Base-by-base conservation (phyloP, 2,797 vertebrate genomes). In the Aeoliscus strigatus region DNA sequence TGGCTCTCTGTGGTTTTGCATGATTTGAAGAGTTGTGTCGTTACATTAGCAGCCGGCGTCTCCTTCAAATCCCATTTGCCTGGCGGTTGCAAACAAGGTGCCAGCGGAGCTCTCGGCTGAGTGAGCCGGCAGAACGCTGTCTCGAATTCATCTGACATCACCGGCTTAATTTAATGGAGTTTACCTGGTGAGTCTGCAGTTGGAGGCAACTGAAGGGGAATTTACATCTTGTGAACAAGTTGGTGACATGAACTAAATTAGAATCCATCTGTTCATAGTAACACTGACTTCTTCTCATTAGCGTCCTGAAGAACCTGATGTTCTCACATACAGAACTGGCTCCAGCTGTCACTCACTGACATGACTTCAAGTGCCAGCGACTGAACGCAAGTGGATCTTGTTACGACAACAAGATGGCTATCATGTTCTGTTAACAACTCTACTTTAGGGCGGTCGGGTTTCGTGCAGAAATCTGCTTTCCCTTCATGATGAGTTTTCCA, bases 31-130 rank as follows among this genome's bases (percentile, higher is more conserved):
- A 77, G 66, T 78, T 60, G 40, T 73, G 67, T 69, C 30, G 36
- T 75, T 72, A 71, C 73, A 81, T 78, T 84, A 83, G 63, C 27
- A 23, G 46, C 46, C 14, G 13, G 32, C 57, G 64, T 73, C 55
- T 61, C 60, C 49, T 70, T 54, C 71, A 75, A 80, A 85, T 84
- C 78, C 71, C 64, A 78, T 81, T 83, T 86, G 67, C 53, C 60
- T 74, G 51, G 49, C 70, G 66, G 69, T 68, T 70, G 66, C 66
- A 75, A 79, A 78, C 53, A 72, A 75, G 63, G 70, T 74, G 70
- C 54, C 54, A 68, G 77, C 59, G 35, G 44, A 75, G 69, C 54
- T 56, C 65, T 71, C 67, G 63, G 47, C 59, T 47, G 58, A 75
- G 49, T 52, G 73, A 72, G 58, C 32, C 52, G 53, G 32, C 63